Base-by-base conservation (phyloP, 2,113 vertebrate genomes). In the Barbus barbus region DNA sequence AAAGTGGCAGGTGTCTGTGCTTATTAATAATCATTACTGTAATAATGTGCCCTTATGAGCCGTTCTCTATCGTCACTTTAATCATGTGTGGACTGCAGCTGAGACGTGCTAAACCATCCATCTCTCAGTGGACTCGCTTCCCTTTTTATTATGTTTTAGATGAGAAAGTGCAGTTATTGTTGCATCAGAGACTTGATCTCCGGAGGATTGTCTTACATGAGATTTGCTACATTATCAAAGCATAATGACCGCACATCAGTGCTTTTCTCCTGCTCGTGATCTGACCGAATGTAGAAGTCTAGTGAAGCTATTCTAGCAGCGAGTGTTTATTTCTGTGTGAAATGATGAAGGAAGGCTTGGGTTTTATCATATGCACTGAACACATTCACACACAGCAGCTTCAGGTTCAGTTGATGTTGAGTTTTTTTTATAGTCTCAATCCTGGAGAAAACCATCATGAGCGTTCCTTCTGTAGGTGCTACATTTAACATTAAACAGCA, bases 151-250 rank as follows among this genome's bases (percentile, higher is more conserved):
- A 1, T 38, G 5, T 41, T 65, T 31, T 65, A 3, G 8, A 65
- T 33, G 63, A 65, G 63, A 65, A 33, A 65, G 63, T 65, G 63
- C 63, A 65, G 63, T 41, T 41, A 41, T 65, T 65, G 61, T 33
- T 31, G 63, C 31, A 65, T 65, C 13, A 20, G 18, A 65, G 63
- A 65, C 63, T 65, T 65, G 1, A 65, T 65, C 63, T 33, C 31
- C 63, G 20, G 63, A 65, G 28, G 63, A 65, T 65, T 20, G 63
- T 33, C 63, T 65, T 65, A 44, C 41, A 44, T 44, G 41, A 44
- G 41, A 44, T 44, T 12, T 2, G 3, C 12, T 12, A 44, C 41
- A 44, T 44, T 44, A 44, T 44, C 9, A 44, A 44, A 44, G 3
- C 41, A 44, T 44, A 33, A 20, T 33, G 28, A 9, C 3, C 24